Conservation (phyloP, 2,113 vertebrate genomes). For the Leptobrachium ailaonicum region DNA sequence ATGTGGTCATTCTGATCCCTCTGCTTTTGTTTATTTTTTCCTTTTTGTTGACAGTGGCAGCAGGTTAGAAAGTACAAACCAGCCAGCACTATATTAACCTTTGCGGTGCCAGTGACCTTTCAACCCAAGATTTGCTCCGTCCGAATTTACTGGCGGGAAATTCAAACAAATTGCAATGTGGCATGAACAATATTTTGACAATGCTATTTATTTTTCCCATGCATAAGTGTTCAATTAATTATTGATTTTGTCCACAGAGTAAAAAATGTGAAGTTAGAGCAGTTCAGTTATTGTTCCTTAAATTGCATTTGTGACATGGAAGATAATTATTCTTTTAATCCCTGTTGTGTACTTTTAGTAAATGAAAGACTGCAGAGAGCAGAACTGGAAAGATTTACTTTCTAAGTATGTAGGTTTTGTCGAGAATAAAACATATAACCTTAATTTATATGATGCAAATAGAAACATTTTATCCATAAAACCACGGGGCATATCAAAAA, state of each 20-base stretch:
- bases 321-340: constrained; percentile 16
- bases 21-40: no score
- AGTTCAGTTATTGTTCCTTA: neutral
- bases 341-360: constrained; percentile 14
- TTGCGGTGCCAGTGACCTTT: no score
- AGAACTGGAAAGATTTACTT: constrained; percentile 21
- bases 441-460: constrained; percentile 7
- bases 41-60: no score
- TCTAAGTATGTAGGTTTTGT: neutral
- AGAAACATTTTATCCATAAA: constrained; percentile 6
- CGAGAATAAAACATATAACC: constrained; percentile 4
- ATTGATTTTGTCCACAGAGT: constrained; percentile 19
- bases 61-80: no score
- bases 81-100: no score
- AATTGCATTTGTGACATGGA: constrained; percentile 15
- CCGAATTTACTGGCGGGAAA: no score
- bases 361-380: constrained; percentile 4
- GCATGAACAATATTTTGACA: no score
- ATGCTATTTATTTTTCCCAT: no score
- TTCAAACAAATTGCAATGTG: no score
- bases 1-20: no score
- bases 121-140: no score
- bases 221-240: neutral
- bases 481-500: no score
- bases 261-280: neutral